Conservation (phyloP, 2,888 invertebrate species). For the Pycnomerus fuliginosus region DNA sequence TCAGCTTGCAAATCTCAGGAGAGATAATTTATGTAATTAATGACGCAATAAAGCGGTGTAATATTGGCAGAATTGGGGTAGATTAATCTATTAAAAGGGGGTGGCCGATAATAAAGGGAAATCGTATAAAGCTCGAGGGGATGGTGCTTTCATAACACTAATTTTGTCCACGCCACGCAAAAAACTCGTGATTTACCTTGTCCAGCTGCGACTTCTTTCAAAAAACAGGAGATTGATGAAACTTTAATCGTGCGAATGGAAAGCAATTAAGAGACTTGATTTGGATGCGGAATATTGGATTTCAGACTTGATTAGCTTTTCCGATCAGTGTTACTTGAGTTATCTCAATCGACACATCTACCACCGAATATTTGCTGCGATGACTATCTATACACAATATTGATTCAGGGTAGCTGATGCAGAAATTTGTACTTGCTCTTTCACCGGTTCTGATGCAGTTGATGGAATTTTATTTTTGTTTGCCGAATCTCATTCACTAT, state of each 20-base stretch:
- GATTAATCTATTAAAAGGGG: constrained; percentile 50
- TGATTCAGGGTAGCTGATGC: constrained; percentile 21
- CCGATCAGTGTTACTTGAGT: constrained; percentile 7
- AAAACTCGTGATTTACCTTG: constrained; percentile 20
- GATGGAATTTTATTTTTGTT: no score
- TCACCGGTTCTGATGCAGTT: no score
- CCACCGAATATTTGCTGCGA: constrained; percentile 16
- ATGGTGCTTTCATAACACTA: no score
- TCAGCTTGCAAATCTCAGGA: constrained; percentile 34
- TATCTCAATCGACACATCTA: constrained; percentile 17
- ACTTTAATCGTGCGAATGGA: constrained; percentile 12
- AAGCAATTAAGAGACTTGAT: constrained; percentile 11
- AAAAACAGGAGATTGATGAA: constrained; percentile 7
- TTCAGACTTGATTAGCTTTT: constrained; percentile 6
- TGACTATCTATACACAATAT: constrained; percentile 17
- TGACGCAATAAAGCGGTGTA: constrained; percentile 54
- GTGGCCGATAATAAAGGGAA: constrained; percentile 34
- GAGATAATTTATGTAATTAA: constrained; percentile 52
- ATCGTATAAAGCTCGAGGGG: constrained; percentile 34
- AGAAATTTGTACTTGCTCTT: constrained; percentile 22
- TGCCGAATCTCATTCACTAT: no score
- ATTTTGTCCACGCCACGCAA: constrained; percentile 13
- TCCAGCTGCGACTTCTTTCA: constrained; percentile 10
- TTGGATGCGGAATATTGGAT: neutral
- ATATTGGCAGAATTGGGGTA: constrained; percentile 51